Evolutionary conservation across 2,888 invertebrate species (phyloP).

Genomic region (Diadromus collaris): DNA sequence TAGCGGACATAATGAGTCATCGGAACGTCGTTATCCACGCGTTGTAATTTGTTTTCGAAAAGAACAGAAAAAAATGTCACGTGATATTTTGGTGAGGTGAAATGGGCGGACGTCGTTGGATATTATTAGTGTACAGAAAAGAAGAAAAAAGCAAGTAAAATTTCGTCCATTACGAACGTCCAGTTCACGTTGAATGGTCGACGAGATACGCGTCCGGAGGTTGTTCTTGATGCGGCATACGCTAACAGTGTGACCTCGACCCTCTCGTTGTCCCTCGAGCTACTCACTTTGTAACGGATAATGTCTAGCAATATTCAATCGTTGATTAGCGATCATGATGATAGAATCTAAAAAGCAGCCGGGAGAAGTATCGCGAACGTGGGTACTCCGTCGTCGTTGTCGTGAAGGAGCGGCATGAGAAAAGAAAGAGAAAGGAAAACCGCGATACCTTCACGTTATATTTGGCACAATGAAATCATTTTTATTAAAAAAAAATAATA

Average conservation of each 20-base stretch:
- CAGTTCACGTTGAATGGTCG: conserved; percentile 26
- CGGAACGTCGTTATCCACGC: conserved; percentile 56
- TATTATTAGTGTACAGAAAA: conserved; percentile 45
- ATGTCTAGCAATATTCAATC: conserved; percentile 64
- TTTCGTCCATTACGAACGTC: conserved; percentile 55
- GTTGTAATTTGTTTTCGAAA: conserved; percentile 52
- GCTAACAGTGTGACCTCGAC: conserved; percentile 3
- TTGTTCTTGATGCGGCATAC: background rate
- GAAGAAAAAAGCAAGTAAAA: conserved; percentile 38
- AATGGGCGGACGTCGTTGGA: conserved; percentile 45
- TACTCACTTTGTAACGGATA: conserved; percentile 16
- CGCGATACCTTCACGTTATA: conserved; percentile 37
- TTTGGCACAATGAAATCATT: conserved; percentile 70
- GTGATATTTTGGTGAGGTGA: conserved; percentile 32
- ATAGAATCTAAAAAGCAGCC: conserved; percentile 27
- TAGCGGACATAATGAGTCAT: conserved; percentile 48
- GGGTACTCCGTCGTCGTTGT: conserved; percentile 35
- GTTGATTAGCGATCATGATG: conserved; percentile 51
- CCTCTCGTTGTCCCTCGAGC: conserved; percentile 33
- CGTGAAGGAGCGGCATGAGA: background rate
- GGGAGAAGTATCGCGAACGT: conserved; percentile 37
- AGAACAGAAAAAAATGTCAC: background rate
- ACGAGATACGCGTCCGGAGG: background rate
- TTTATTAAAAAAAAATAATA: conserved; percentile 62
- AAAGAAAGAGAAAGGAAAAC: conserved; percentile 30